Conservation (phyloP, 2,113 vertebrate species). For the Gulo gulo region DNA sequence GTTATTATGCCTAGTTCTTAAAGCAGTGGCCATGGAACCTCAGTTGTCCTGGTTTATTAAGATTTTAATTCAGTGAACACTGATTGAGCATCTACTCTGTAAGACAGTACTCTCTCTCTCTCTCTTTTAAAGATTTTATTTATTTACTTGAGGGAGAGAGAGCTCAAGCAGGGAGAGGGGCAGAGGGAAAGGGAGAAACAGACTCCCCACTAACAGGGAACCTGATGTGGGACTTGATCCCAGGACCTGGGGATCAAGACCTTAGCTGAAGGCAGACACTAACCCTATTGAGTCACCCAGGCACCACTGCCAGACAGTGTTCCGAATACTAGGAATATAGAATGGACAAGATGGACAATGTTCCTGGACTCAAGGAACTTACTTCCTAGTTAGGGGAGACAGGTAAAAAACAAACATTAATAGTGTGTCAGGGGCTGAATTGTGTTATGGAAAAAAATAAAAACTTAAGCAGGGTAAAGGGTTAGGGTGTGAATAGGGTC, state of each 20-base stretch:
- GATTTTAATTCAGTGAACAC: not conserved
- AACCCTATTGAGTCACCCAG: too few species aligned
- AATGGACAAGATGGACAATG: not conserved
- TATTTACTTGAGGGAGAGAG: too few species aligned
- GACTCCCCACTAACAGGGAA: too few species aligned
- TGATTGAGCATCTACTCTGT: not conserved
- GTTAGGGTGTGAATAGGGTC: not conserved
- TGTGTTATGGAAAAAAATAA: not conserved
- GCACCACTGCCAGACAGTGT: not conserved
- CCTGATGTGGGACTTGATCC: too few species aligned
- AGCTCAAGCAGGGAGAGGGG: too few species aligned
- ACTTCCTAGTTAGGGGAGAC: not conserved
- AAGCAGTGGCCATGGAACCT: not conserved
- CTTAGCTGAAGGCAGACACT: too few species aligned
- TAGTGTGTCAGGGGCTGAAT: not conserved
- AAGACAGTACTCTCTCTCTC: too few species aligned
- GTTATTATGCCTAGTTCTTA: not conserved
- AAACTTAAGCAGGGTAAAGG: not conserved
- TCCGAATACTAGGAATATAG: not conserved
- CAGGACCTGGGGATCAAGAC: too few species aligned
- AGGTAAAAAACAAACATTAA: constrained; percentile 2
- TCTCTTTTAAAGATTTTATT: too few species aligned
- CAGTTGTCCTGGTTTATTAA: not conserved
- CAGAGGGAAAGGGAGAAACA: too few species aligned
- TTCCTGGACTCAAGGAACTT: not conserved